Evolutionary conservation across 2,113 vertebrate species (phyloP).

Genomic region (Cyanistes caeruleus): DNA sequence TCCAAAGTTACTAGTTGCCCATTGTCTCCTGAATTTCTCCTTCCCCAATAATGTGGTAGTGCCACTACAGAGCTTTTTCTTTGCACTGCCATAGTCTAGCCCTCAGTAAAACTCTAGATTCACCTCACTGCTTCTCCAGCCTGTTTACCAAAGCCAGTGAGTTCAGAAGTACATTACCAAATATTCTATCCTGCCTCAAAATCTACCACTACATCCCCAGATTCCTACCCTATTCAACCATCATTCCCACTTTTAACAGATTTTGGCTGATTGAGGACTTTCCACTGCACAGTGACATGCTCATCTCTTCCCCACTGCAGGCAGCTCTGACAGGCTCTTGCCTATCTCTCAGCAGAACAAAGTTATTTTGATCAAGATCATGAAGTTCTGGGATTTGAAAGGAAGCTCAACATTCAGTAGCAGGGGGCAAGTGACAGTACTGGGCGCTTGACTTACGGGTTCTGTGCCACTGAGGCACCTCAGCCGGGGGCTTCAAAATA

Average conservation of each 20-base stretch:
- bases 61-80: neutral
- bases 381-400: neutral
- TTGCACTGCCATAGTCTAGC: neutral
- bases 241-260: neutral
- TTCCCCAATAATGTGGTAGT: neutral
- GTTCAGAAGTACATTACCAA: neutral
- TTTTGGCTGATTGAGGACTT: neutral
- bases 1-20: neutral
- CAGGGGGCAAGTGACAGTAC: neutral
- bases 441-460: neutral
- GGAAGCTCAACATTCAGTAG: neutral
- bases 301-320: neutral
- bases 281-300: neutral
- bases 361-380: neutral
- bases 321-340: neutral
- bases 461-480: neutral
- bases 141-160: neutral
- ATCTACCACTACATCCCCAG: neutral
- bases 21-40: neutral
- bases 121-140: neutral
- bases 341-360: neutral
- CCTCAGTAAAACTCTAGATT: neutral
- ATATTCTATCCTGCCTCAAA: neutral
- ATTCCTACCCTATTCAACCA: neutral
- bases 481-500: neutral